Evolutionary conservation across 2,113 vertebrate genomes (phyloP).

Genomic region (Cyprinodon tularosa): DNA sequence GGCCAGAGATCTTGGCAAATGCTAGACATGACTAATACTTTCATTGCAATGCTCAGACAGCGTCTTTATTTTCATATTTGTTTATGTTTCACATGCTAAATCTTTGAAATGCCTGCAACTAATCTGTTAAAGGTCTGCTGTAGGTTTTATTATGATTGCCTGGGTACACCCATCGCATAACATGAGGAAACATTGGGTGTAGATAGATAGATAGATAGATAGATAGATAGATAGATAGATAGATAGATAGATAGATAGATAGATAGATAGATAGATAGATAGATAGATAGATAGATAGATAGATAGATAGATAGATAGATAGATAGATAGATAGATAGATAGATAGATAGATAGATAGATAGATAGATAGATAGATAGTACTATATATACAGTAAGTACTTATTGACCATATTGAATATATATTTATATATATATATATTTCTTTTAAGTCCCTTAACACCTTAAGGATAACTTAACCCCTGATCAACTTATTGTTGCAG

Average conservation of each 20-base stretch:
- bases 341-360: too few relatives aligned
- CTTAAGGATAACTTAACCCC: too few relatives aligned
- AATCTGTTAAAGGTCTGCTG: conserved; percentile 70
- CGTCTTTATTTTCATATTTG: conserved; percentile 63
- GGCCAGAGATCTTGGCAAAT: conserved; percentile 55
- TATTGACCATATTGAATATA: not conserved
- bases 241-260: too few relatives aligned
- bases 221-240: too few relatives aligned
- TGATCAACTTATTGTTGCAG: too few relatives aligned
- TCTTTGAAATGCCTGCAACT: conserved; percentile 65
- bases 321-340: too few relatives aligned
- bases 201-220: not conserved
- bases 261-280: too few relatives aligned
- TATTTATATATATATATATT: too few relatives aligned
- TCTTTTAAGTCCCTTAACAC: too few relatives aligned
- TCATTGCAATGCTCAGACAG: conserved; percentile 57
- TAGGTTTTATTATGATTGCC: conserved; percentile 82
- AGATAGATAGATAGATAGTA: too few relatives aligned
- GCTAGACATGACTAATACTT: conserved; percentile 63
- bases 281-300: too few relatives aligned
- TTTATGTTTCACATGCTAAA: conserved; percentile 50
- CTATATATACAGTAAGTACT: not conserved
- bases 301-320: too few relatives aligned
- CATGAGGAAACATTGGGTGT: not conserved
- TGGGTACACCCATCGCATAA: not conserved